phyloP scores from a whole-genome alignment of 2,888 invertebrate species.

The Chrysotoxum bicinctum region DNA sequence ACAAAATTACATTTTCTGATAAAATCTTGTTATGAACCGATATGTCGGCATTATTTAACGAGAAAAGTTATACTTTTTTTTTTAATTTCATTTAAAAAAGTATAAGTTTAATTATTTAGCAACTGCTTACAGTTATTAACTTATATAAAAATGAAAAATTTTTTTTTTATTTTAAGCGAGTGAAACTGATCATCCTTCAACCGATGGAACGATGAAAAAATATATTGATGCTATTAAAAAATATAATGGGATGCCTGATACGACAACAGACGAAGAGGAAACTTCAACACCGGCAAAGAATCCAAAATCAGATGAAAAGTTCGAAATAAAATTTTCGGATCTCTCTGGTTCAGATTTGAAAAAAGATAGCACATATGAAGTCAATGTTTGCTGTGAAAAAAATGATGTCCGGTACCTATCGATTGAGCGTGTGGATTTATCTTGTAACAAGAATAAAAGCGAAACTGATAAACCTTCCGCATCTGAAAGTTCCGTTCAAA shows the following conservation, averaged over 20 bases:
- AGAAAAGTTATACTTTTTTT: no score
- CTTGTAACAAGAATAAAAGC: conserved; percentile 32
- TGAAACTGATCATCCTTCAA: conserved; percentile 65
- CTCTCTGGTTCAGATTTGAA: conserved; percentile 31
- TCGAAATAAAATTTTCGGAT: conserved; percentile 39
- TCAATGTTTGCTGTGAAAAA: conserved; percentile 69
- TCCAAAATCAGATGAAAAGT: conserved; percentile 15
- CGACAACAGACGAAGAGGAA: conserved; percentile 66
- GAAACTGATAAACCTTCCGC: conserved; percentile 45
- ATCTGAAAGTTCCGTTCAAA: conserved; percentile 52
- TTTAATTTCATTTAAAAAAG: no score
- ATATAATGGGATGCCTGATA: conserved; percentile 71
- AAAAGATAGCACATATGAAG: conserved; percentile 70
- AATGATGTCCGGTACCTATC: conserved; percentile 72
- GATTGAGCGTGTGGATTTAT: conserved; percentile 66
- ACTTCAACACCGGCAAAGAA: conserved; percentile 20
- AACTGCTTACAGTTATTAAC: neutral
- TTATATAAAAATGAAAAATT: neutral
- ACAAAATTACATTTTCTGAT: no score
- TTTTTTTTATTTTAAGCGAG: conserved; percentile 60
- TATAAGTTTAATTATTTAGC: no score
- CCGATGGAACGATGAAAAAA: conserved; percentile 68
- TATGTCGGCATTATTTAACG: no score
- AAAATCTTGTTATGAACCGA: no score
- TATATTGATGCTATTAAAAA: conserved; percentile 69